A percentile compares a stretch with the other conserved stretches of the same genome.
Evolutionary conservation across 2,113 vertebrate species (phyloP).

Genomic region (Ptyas mucosa): DNA sequence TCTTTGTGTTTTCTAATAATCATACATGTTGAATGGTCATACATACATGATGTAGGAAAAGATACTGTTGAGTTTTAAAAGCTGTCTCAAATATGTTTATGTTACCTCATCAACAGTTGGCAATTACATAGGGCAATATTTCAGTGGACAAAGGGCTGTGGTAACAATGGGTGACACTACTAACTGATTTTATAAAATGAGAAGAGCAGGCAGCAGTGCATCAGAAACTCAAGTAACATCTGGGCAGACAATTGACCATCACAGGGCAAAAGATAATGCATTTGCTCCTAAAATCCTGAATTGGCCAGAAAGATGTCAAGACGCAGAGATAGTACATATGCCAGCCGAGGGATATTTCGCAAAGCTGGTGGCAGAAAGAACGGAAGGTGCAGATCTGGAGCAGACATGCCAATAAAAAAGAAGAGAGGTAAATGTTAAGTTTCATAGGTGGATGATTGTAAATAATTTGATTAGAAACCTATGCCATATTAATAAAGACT

Average conservation of each 20-base stretch:
- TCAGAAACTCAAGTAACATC: conserved; percentile 14
- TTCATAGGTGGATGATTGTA: neutral
- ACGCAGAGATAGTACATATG: neutral
- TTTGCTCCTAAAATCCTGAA: neutral
- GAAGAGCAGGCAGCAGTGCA: neutral
- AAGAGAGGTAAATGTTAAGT: neutral
- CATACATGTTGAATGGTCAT: neutral
- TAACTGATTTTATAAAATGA: neutral
- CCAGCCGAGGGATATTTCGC: neutral
- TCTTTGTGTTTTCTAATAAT: neutral
- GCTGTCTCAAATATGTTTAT: neutral
- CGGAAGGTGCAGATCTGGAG: neutral
- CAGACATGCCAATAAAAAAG: neutral
- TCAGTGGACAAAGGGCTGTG: neutral
- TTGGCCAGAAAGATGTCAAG: neutral
- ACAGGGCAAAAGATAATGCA: neutral
- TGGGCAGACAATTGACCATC: neutral
- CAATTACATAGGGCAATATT: neutral
- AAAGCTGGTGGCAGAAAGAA: neutral
- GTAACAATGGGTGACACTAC: neutral
- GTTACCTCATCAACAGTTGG: neutral
- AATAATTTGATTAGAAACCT: neutral
- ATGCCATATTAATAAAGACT: neutral
- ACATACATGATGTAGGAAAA: neutral
- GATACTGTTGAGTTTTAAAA: neutral